These are phyloP conservation scores for Crematogaster levior DNA, from an alignment of 2,888 invertebrate species.

Conservation along the genomic window DNA sequence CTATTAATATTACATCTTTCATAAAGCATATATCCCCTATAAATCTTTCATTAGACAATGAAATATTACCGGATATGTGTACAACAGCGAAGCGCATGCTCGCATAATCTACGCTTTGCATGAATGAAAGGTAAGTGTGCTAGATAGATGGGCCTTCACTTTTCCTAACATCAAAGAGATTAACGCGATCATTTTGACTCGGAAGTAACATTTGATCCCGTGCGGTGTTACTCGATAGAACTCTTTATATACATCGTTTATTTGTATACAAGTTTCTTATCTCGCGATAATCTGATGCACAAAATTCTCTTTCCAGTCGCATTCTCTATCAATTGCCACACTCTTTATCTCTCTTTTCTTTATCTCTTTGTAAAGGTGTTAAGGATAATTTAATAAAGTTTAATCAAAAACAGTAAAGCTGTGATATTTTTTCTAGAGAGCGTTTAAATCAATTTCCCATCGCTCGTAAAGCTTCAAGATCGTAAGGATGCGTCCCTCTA, in stretches of 20 bases:
- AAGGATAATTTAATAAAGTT: background rate
- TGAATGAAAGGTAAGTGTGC: constrained; percentile 36
- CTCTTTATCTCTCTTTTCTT: too few species aligned
- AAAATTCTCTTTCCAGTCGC: background rate
- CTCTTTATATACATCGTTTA: background rate
- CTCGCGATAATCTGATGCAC: background rate
- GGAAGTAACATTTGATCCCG: background rate
- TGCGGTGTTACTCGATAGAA: background rate
- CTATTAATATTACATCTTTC: constrained; percentile 44
- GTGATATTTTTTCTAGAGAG: background rate
- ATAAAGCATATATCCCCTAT: constrained; percentile 23
- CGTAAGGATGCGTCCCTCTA: background rate
- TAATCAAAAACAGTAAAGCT: background rate
- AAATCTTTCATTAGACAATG: constrained; percentile 46
- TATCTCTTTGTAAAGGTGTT: background rate
- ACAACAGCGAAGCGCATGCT: constrained; percentile 19
- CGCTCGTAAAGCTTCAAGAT: background rate
- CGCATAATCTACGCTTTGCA: constrained; percentile 35
- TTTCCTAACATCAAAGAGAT: constrained; percentile 28
- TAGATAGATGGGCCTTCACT: constrained; percentile 40
- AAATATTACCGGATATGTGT: constrained; percentile 44
- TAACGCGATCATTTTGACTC: constrained; percentile 27
- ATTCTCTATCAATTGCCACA: background rate
- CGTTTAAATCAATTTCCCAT: background rate
- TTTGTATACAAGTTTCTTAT: background rate